Base-by-base conservation (phyloP, 2,797 vertebrate genomes). In the Hydrocynus forskahlii region DNA sequence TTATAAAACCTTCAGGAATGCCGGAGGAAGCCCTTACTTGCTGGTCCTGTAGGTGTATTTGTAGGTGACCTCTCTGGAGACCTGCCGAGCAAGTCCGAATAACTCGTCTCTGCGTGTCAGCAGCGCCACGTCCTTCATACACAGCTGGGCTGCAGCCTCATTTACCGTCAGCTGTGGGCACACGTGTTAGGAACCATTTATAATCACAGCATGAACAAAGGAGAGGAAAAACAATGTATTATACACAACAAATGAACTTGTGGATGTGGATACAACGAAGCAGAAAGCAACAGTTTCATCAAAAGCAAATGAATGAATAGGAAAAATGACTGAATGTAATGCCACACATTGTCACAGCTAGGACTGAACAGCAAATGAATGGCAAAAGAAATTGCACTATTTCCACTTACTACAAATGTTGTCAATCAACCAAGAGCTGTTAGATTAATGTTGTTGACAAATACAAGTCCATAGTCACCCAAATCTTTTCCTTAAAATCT, bases 41-140 rank as follows among this genome's bases (percentile, higher is more conserved):
- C 97, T 98, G 86, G 97, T 97, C 90, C 97, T 95, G 92, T 99
- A 99, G 50, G 97, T 99, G 86, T 99, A 99, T 86, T 99, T 99
- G 93, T 99, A 99, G 21, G 97, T 99, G 88, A 99, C 97, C 89
- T 99, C 97, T 86, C 97, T 95, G 86, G 97, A 99, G 85, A 99
- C 97, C 88, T 99, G 98, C 48, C 98, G 93, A 14, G 98, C 97
- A 79, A 99, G 93, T 0, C 96, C 97, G 17, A 99, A 99, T 23
- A 99, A 95, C 87, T 99, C 97, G 48, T 99, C 98, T 72, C 98
- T 95, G 45, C 98, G 96, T 0, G 97, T 98, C 89, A 99, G 86
- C 87, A 99, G 88, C 0, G 96, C 97, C 16, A 95, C 95, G 86
- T 99, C 98, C 81, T 97, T 96, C 91, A 97, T 97, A 52, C 98